Base-by-base conservation (phyloP, 2,113 vertebrate species). In the Crotalus tigris region DNA sequence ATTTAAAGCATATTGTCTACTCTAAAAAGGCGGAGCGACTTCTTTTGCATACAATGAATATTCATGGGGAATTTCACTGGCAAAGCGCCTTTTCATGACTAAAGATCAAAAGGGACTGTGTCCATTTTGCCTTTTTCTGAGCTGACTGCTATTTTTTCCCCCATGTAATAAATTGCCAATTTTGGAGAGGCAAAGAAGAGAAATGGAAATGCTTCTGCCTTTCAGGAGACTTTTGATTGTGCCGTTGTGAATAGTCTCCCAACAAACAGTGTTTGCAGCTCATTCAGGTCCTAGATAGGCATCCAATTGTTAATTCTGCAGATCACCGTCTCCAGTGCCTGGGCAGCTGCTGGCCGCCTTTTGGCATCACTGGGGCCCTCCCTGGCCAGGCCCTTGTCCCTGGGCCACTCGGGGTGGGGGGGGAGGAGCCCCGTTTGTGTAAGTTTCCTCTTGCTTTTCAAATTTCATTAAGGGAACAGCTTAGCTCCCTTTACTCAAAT, bases 141-240 rank as follows among this genome's bases (percentile, higher is more conserved):
- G 94, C 96, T 97, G 97, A 97, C 97, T 97, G 95, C 96, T 97
- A 96, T 97, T 97, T 97, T 97, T 97, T 17, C 33, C 33, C 15
- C 97, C 94, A 97, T 97, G 97, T 97, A 97, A 97, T 97, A 97
- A 97, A 97, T 97, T 97, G 97, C 96, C 97, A 97, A 97, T 97
- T 97, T 97, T 96, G 94, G 96, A 97, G 95, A 95, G 96, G 96
- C 95, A 96, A 96, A 97, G 96, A 97, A 97, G 95, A 97, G 96
- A 96, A 97, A 97, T 97, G 96, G 97, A 96, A 97, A 97, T 94
- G 95, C 95, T 95, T 97, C 95, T 97, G 96, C 96, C 97, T 97
- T 97, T 97, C 96, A 97, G 95, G 91, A 90, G 96, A 97, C 96
- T 97, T 97, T 97, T 95, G 96, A 97, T 95, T 97, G 95, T 96